Conservation (phyloP, 2,888 invertebrate genomes). For the Autographa gamma region DNA sequence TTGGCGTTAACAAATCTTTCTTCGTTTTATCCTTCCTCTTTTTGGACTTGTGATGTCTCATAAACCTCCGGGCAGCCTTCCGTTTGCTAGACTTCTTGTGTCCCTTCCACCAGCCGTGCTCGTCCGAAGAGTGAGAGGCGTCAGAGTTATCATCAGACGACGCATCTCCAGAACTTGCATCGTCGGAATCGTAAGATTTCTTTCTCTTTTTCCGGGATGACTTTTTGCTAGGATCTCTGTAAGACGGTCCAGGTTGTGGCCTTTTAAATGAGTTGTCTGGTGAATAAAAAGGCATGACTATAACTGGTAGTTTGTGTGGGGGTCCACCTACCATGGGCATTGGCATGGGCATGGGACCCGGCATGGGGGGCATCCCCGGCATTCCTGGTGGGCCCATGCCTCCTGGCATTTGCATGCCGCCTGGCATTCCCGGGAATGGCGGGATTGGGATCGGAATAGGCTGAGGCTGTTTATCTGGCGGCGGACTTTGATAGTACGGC, state of each 20-base stretch:
- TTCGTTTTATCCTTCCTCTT: conserved; percentile 59
- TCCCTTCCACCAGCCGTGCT: conserved; percentile 67
- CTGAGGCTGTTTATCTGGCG: conserved; percentile 58
- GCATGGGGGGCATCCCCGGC: conserved; percentile 35
- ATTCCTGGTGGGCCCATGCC: conserved; percentile 22
- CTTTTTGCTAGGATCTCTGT: conserved; percentile 44
- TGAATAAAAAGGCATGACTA: conserved; percentile 85
- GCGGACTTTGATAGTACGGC: conserved; percentile 57
- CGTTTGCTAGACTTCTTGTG: not conserved
- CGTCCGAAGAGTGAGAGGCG: conserved; percentile 63
- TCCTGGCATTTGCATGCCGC: conserved; percentile 45
- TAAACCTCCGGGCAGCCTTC: conserved; percentile 23
- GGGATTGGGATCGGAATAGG: conserved; percentile 63
- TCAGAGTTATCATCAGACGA: conserved; percentile 50
- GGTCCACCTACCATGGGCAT: conserved; percentile 60
- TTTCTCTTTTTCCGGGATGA: conserved; percentile 36
- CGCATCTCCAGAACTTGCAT: conserved; percentile 40
- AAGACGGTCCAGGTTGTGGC: conserved; percentile 21
- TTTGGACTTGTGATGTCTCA: conserved; percentile 31
- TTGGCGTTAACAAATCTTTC: conserved; percentile 73
- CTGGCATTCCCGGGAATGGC: conserved; percentile 54
- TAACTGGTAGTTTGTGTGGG: conserved; percentile 79
- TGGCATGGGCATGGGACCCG: conserved; percentile 47
- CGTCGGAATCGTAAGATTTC: conserved; percentile 32
- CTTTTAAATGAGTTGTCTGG: conserved; percentile 73